phyloP scores from a whole-genome alignment of 2,888 invertebrate species.

The Creontiades dilutus region DNA sequence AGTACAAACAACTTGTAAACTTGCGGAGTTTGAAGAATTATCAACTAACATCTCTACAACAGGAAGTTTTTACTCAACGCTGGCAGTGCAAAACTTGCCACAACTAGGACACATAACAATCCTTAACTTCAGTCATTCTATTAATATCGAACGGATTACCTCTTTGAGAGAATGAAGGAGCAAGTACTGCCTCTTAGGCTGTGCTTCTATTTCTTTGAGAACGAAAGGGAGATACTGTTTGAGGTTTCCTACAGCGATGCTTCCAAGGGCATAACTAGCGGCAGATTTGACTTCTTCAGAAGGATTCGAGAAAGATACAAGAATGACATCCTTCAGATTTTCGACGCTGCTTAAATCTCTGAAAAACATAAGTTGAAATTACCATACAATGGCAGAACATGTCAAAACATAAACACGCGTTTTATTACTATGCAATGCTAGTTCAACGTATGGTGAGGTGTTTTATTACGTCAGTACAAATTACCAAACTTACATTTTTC shows the following conservation, averaged over 20 bases:
- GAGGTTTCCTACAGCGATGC: constrained; percentile 96
- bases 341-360: constrained; percentile 85
- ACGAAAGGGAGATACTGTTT: constrained; percentile 96
- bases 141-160: constrained; percentile 79
- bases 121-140: neutral
- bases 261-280: constrained; percentile 97
- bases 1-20: no score
- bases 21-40: no score
- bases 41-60: no score
- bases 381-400: neutral
- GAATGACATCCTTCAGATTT: constrained; percentile 85
- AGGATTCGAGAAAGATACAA: constrained; percentile 90
- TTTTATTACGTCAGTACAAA: neutral
- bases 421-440: neutral
- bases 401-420: neutral
- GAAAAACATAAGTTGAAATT: constrained; percentile 75
- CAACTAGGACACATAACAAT: no score
- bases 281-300: constrained; percentile 99
- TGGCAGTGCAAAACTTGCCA: no score
- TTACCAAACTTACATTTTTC: constrained; percentile 86
- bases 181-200: constrained; percentile 96
- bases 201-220: constrained; percentile 93
- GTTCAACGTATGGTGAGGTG: neutral
- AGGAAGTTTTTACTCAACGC: no score
- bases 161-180: constrained; percentile 98